These are phyloP conservation scores for Tetragnatha versicolor DNA, from an alignment of 1,140 invertebrate genomes.

Conservation along the genomic window DNA sequence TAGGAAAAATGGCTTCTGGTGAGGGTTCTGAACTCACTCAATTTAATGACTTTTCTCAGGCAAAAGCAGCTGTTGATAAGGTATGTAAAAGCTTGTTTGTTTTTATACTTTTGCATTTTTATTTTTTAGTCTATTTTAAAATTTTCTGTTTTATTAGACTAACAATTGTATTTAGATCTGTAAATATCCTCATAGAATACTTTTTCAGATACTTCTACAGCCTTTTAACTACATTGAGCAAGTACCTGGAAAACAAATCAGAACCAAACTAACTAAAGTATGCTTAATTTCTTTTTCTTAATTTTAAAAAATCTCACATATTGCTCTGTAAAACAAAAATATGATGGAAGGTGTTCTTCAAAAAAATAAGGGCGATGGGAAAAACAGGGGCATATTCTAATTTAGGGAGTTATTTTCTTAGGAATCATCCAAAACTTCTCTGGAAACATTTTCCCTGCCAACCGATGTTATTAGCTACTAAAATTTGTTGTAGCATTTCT, in stretches of 20 bases:
- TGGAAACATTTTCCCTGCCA: no score
- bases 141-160: neutral
- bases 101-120: neutral
- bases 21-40: neutral
- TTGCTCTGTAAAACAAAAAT: neutral
- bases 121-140: neutral
- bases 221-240: conserved; percentile 88
- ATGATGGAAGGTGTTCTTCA: neutral
- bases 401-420: no score
- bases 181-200: no score
- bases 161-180: no score
- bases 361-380: neutral
- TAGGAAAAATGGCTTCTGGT: neutral
- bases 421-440: no score
- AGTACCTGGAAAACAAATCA: conserved; percentile 84
- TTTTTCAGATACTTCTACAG: conserved; percentile 71
- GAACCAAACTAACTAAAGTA: conserved; percentile 78
- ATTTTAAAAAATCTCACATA: neutral
- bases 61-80: conserved; percentile 20
- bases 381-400: neutral
- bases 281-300: neutral
- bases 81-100: neutral
- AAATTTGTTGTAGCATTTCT: no score
- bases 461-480: no score
- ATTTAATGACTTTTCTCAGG: conserved; percentile 17